Conservation (phyloP, 2,888 invertebrate genomes). For the Spisula solida region DNA sequence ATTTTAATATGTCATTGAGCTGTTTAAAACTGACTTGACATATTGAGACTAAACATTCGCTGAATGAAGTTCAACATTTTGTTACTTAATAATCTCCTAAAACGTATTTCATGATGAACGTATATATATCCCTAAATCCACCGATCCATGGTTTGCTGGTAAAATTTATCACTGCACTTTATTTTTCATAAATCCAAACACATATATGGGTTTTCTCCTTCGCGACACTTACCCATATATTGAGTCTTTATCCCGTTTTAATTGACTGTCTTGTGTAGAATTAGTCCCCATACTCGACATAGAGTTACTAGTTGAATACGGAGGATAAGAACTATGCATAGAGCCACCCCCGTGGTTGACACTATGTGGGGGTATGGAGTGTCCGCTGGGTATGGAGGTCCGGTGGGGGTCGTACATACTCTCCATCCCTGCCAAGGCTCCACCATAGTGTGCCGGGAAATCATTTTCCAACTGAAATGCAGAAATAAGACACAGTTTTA, state of each 20-base stretch:
- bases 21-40: background rate
- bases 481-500: conserved; percentile 59
- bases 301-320: conserved; percentile 78
- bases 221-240: conserved; percentile 96
- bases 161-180: background rate
- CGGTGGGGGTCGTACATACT: conserved; percentile 83
- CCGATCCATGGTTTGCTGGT: background rate
- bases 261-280: conserved; percentile 84
- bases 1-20: conserved; percentile 19
- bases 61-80: background rate
- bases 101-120: background rate
- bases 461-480: conserved; percentile 84
- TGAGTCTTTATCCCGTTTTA: conserved; percentile 98
- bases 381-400: conserved; percentile 74
- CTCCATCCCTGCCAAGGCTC: conserved; percentile 77
- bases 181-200: conserved; percentile 29
- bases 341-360: conserved; percentile 78
- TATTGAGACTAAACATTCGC: background rate
- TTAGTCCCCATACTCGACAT: conserved; percentile 76
- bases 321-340: conserved; percentile 79
- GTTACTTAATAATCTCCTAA: conserved; percentile 16
- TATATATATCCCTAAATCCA: conserved; percentile 9
- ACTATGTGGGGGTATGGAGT: conserved; percentile 77
- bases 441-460: conserved; percentile 81
- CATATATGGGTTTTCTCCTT: conserved; percentile 8